Evolutionary conservation across 23 tunicate species (phyloP), one percentile per base, ranked within the genome.

Genomic region (Aplidium turbinatum): DNA sequence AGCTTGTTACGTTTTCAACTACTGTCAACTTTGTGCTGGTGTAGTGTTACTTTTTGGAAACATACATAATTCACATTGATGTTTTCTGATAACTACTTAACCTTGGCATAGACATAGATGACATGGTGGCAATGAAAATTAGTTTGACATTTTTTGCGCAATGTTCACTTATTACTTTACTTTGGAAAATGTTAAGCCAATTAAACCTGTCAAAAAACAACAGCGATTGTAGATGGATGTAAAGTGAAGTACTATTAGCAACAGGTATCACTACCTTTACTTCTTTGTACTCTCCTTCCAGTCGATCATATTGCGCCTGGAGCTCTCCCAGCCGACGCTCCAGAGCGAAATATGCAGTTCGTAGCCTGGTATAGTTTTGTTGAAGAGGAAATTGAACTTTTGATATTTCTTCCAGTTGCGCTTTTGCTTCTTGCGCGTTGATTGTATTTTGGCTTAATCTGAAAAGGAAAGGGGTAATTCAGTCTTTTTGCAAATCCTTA

Each of bases 311-410:
- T 46, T 76, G 47, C 21, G 40, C 78, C 24, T 61, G 63, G 38
- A 82, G 36, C 0, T 67, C 51, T 5, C 47, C 25, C 35, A 72
- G 47, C 34, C 34, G 57, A 21, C 47, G 70, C 50, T 35, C n/a
- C 19, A 72, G 34, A 7, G 73, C 42, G 1, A 28, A 29, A 46
- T 55, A 85, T 35, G 81, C 89, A 33, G 72, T 58, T 1, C 20
- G 36, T 6, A 91, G 61, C 25, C 47, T 36, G 24, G 92, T 64
- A 78, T 91, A 89, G 68, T 91, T 91, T 18, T 77, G 30, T 33
- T 90, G 63, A 5, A 83, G 58, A 23, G 85, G 82, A 36, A n/a
- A 67, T 19, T 77, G 61, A 21, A 46, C 47, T 2, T 52, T 40
- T 23, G 42, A 72, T 35, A 84, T 31, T 25, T 64, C 78, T 33